These are phyloP conservation scores for Hydriomena furcata DNA, from an alignment of 2,888 invertebrate species.

Conservation along the genomic window DNA sequence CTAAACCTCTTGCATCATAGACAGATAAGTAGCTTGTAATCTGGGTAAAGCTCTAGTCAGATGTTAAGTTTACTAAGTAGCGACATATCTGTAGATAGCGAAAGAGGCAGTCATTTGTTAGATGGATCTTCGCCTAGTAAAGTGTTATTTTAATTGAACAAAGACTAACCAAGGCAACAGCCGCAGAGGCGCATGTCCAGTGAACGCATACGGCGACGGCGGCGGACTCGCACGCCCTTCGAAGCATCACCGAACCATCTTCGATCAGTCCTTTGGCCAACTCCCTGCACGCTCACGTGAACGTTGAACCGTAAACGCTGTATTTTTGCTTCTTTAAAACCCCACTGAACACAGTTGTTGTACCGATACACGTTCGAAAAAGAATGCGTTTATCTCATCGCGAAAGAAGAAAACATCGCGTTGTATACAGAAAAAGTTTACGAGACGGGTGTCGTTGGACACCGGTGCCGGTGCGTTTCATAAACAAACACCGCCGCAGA, in stretches of 20 bases:
- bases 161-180: constrained; percentile 76
- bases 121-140: constrained; percentile 24
- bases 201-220: constrained; percentile 63
- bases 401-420: constrained; percentile 30
- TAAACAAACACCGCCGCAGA: constrained; percentile 64
- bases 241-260: constrained; percentile 67
- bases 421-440: constrained; percentile 48
- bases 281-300: constrained; percentile 67
- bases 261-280: constrained; percentile 43
- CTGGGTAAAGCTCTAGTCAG: background rate
- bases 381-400: constrained; percentile 32
- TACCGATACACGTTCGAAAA: constrained; percentile 18
- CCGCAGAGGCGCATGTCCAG: constrained; percentile 78
- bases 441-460: constrained; percentile 43
- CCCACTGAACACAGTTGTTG: constrained; percentile 22
- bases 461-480: constrained; percentile 49
- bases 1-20: too few relatives aligned
- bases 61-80: background rate
- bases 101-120: constrained; percentile 24
- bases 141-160: constrained; percentile 26
- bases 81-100: background rate
- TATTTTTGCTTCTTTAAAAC: constrained; percentile 53
- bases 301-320: constrained; percentile 66
- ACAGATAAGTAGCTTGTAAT: too few relatives aligned
- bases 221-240: constrained; percentile 57